phyloP scores from a whole-genome alignment of 2,888 invertebrate genomes.

The Cyclophora punctaria region DNA sequence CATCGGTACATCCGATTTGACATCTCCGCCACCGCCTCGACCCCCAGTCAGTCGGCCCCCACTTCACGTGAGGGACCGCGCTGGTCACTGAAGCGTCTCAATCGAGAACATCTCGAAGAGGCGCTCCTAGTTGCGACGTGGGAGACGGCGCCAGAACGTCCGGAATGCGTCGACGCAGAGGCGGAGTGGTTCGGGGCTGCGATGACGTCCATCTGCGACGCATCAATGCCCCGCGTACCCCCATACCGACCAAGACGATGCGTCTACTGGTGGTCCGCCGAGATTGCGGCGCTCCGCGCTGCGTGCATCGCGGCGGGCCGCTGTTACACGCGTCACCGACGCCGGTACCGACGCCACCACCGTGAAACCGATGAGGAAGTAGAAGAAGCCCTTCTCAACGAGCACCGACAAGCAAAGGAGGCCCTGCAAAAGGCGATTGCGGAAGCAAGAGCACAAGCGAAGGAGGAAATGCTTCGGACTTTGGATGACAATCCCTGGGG shows the following conservation, averaged over 20 bases:
- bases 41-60: too few species aligned
- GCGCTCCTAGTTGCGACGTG: too few species aligned
- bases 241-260: background rate
- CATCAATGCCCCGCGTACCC: too few species aligned
- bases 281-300: conserved; percentile 1
- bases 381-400: background rate
- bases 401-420: background rate
- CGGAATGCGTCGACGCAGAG: too few species aligned
- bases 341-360: background rate
- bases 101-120: too few species aligned
- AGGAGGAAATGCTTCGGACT: background rate
- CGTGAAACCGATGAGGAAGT: background rate
- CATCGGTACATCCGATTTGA: too few species aligned
- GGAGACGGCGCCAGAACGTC: too few species aligned
- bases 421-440: background rate
- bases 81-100: too few species aligned
- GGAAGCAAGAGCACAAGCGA: background rate
- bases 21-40: too few species aligned
- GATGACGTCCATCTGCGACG: too few species aligned
- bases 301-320: background rate
- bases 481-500: background rate
- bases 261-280: conserved; percentile 5
- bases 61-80: too few species aligned
- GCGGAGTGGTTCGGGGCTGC: too few species aligned
- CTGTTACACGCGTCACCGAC: background rate